Evolutionary conservation across 2,888 invertebrate genomes (phyloP), one percentile per base, ranked within the genome.

Genomic region (Caenorhabditis drosophilae): DNA sequence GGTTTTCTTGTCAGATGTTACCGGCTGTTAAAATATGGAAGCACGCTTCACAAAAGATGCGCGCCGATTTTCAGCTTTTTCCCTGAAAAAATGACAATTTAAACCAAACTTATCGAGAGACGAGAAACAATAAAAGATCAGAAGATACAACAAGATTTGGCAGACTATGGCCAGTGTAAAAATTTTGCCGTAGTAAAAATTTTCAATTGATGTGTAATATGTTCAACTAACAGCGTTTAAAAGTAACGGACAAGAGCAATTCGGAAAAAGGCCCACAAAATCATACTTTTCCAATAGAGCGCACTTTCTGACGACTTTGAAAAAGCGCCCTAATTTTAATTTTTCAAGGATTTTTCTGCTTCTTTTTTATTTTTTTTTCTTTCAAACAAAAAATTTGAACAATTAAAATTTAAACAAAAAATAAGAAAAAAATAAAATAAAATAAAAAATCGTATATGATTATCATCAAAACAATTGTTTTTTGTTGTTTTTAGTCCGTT

Each of bases 1-100:
- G 51, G 38, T 54, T 49, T 62, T 23, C 2, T 47, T 47, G 34
- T 47, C 64, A 55, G 64, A 56, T 64, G 59, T 64, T 64, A 64
- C 64, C 64, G 45, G 64, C 56, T 64, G 55, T 54, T 64, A 51
- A 41, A 53, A 36, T 46, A 49, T 54, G 53, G 50, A 44, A 49
- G 7, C 4, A 26, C 53, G 54, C 63, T 53, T 53, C 63, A 57
- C 57, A 63, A 57, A 48, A 53, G 42, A 45, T 49, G 58, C 47
- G 47, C 20, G 46, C 44, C 20, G 18, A 16, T 47, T 12, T 44
- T 26, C 9, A 26, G 26, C n/a, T n/a, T n/a, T 47, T 47, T 35
- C 47, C 47, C 35, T 47, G 23, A 18, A 47, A 47, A 50, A 48
- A 48, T 56, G 48, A 27, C 34, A 51, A 63, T 51, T 11, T 23